Base-by-base conservation (phyloP, 2,797 vertebrate species). In the Enteromius afrohamiltoni region DNA sequence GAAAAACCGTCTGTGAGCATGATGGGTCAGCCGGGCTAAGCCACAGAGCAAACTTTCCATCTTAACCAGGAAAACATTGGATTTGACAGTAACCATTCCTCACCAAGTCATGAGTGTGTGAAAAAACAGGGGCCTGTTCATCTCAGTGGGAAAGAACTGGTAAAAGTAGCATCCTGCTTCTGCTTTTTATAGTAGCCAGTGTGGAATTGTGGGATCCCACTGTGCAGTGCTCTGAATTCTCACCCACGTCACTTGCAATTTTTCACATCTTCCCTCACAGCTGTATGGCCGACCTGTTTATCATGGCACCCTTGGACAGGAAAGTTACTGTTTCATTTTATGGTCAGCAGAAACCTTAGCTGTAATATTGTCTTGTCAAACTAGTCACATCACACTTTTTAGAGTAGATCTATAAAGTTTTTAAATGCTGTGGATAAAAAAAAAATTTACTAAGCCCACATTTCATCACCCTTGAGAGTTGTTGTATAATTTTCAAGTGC, bases 1-100 rank as follows among this genome's bases (percentile, higher is more conserved):
- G 62, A 60, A 80, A 73, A 82, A 60, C 8, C 80, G 83, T 86
- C 77, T 83, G 77, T 42, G 86, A 77, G 85, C 84, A 79, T 83
- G 85, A 86, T 77, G 79, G 82, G 21, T 55, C 73, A 86, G 83
- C 80, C 0, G 1, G 85, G 89, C 84, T 73, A 80, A 80, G 79
- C 89, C 89, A 77, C 88, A 80, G 70, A 88, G 86, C 71, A 85
- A 86, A 88, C 86, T 85, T 91, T 90, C 89, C 84, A 87, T 90
- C 64, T 87, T 79, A 87, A 86, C 83, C 80, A 87, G 85, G 71
- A 86, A 87, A 86, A 86, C 83, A 70, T 79, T 82, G 67, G 86
- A 88, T 79, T 82, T 87, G 83, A 89, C 83, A 86, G 62, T 82
- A 89, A 86, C 79, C 75, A 81, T 90, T 89, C 88, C 84, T 89